Evolutionary conservation across 2,113 vertebrate genomes (phyloP), one percentile per base, ranked within the genome.

Genomic region (Pseudorasbora parva): DNA sequence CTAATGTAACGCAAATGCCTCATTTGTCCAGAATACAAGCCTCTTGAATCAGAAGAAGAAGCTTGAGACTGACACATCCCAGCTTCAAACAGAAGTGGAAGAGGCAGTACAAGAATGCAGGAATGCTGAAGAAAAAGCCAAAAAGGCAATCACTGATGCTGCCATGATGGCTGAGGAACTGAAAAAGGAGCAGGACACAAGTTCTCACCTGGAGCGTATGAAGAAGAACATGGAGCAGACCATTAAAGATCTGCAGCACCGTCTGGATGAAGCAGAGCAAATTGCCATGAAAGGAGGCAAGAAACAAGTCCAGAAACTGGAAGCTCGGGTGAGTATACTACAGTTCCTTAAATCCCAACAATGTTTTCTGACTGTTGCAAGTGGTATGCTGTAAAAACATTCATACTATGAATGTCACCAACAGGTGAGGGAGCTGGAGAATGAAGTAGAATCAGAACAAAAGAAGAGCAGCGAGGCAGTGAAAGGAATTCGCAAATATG

Each of bases 131-230:
- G 97, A 98, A 84, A 99, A 99, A 85, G 97, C 97, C 0, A 99
- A 97, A 86, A 98, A 97, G 85, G 98, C 98, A 27, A 94, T 98
- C 89, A 97, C 92, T 0, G 98, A 99, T 10, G 94, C 95, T n/a
- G 94, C 95, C 81, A 92, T 95, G 93, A 95, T 95, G 91, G 95
- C 91, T 41, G 91, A 92, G 83, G 91, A 92, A 78, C 83, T 92
- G 62, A 92, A 92, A 76, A 92, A 92, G 83, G 91, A 92, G 86
- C 91, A 92, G 54, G 91, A 92, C 62, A 92, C 91, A 66, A 92
- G 94, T 69, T 85, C 91, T 82, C 91, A 92, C 85, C 84, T 92
- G 56, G 91, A 92, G 76, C 80, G 91, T 51, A 96, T 96, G 96
- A 97, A 92, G 93, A 95, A 88, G 89, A 95, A 89, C 87, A 86